phyloP scores from a whole-genome alignment of 2,113 vertebrate genomes.

The Ctenomys sociabilis region DNA sequence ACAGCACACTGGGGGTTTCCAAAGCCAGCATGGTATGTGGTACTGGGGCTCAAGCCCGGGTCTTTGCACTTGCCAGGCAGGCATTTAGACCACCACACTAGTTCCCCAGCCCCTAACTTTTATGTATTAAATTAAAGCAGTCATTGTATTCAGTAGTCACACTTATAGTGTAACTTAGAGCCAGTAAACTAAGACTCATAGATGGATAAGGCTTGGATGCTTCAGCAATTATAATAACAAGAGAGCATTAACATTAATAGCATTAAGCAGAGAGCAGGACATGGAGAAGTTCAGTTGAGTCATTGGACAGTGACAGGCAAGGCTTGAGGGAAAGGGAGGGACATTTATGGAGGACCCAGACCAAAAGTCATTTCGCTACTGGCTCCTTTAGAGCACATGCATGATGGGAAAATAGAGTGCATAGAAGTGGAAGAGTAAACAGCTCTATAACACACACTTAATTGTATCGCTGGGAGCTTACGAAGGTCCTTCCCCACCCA shows the following conservation, averaged over 20 bases:
- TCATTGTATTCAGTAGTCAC: not conserved
- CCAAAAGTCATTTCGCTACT: not conserved
- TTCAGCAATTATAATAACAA: constrained; percentile 2
- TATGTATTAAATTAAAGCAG: not conserved
- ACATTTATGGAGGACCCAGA: not conserved
- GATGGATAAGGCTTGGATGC: not conserved
- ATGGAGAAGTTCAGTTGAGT: not conserved
- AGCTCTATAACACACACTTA: no score
- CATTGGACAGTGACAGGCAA: not conserved
- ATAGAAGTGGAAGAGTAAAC: not conserved
- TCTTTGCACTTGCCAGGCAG: no score
- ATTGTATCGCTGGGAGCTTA: not conserved
- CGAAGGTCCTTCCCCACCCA: not conserved
- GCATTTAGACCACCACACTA: no score
- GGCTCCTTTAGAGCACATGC: not conserved
- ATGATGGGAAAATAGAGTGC: not conserved
- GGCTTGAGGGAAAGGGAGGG: not conserved
- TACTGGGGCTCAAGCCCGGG: no score
- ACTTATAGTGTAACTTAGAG: not conserved
- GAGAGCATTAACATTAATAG: not conserved
- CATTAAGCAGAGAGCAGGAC: not conserved
- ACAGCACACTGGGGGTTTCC: no score
- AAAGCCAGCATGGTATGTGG: no score
- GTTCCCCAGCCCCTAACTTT: no score
- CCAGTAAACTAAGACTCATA: not conserved